Evolutionary conservation across 2,797 vertebrate species (phyloP), one percentile per base, ranked within the genome.

Genomic region (Hoplostethus mediterraneus): DNA sequence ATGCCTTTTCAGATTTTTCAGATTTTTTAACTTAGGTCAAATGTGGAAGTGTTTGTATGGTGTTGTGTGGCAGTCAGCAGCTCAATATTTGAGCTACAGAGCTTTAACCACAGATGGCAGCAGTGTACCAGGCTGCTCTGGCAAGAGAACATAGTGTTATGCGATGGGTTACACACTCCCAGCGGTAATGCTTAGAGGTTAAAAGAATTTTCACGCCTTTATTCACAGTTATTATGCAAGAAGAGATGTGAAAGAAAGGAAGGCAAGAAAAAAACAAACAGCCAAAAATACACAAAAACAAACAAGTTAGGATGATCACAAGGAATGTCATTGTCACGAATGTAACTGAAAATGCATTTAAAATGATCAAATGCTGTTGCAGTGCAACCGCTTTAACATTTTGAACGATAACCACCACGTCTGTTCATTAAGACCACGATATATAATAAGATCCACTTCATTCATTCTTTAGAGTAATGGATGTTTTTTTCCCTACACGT

Each of bases 31-130:
- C 11, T 14, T 2, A 44, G 12, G 13, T 4, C 2, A 44, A 44
- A 14, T 13, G 3, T 44, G 4, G 42, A 44, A 44, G 42, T 13
- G 42, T 44, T 8, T 44, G 42, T 4, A 44, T 44, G 40, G 9
- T 9, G 2, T 7, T 16, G 11, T 33, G 7, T 5, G 14, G 0
- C 6, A 28, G 21, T 38, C 1, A 57, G 53, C 3, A 36, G 1
- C 6, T 16, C 42, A 12, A 4, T 44, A 13, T 13, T 13, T 44
- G 42, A 44, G 42, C 42, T 44, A 44, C 42, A 44, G 3, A 44
- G 42, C 42, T 44, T 12, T 4, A 44, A n/a, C 89, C 85, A 77
- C 86, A 91, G 90, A 59, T 79, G 90, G 89, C 89, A 89, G 86
- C 75, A 88, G 73, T 56, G 82, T 11, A 53, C 45, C 63, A 67